Evolutionary conservation across 2,797 vertebrate genomes (phyloP).

Genomic region (Acanthopagrus latus): DNA sequence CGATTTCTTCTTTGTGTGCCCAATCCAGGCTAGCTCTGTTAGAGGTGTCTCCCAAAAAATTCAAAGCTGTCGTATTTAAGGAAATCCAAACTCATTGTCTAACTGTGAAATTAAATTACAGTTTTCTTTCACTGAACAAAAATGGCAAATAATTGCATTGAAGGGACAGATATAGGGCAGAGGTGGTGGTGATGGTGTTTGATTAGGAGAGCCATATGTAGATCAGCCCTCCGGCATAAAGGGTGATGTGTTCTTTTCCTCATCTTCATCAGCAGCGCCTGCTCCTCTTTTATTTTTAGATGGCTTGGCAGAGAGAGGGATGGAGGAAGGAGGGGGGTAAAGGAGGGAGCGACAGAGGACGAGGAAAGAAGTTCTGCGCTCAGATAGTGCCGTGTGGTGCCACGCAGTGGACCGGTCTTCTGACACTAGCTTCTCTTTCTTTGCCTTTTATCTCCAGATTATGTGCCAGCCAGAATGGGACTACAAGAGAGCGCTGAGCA

Average conservation of each 20-base stretch:
- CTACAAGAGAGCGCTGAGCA: slow-evolving; percentile 88
- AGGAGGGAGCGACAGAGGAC: slow-evolving; percentile 36
- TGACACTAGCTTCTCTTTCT: slow-evolving; percentile 57
- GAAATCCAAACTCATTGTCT: slow-evolving; percentile 19
- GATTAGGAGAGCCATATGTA: slow-evolving; percentile 44
- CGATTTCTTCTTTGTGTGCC: not conserved
- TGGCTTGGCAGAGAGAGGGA: slow-evolving; percentile 38
- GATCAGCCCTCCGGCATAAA: slow-evolving; percentile 67
- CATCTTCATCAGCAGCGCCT: slow-evolving; percentile 51
- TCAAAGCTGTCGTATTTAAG: slow-evolving; percentile 10
- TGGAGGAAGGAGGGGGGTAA: slow-evolving; percentile 30
- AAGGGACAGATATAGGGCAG: slow-evolving; percentile 19
- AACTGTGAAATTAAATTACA: slow-evolving; percentile 68
- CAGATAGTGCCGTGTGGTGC: slow-evolving; percentile 17
- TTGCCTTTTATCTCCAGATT: slow-evolving; percentile 82
- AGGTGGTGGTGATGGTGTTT: not conserved
- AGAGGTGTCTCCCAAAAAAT: slow-evolving; percentile 7
- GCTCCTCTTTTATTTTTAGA: slow-evolving; percentile 74
- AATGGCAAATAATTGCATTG: slow-evolving; percentile 38
- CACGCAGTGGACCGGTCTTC: slow-evolving; percentile 22
- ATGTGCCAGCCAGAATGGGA: slow-evolving; percentile 92
- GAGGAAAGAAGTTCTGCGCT: slow-evolving; percentile 21
- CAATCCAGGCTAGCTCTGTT: not conserved
- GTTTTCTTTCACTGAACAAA: slow-evolving; percentile 36
- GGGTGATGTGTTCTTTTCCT: slow-evolving; percentile 53